Percentiles rank a stretch among this genome's conserved stretches.
Conservation (phyloP, 2,113 vertebrate species). For the Willisornis vidua region DNA sequence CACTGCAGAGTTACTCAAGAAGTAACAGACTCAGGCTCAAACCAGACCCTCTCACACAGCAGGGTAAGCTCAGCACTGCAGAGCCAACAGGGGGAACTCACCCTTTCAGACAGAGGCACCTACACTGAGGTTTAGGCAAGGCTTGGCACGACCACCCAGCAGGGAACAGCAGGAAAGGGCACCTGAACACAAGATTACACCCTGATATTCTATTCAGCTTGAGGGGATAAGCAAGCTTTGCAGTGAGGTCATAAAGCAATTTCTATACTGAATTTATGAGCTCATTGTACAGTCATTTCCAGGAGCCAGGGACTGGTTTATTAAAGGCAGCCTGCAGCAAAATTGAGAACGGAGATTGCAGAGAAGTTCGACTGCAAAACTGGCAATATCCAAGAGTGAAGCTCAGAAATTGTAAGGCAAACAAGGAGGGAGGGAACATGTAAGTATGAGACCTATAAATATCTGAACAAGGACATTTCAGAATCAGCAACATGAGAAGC, state of each 20-base stretch:
- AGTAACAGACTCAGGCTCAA: neutral
- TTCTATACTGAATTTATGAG: slow-evolving; percentile 37
- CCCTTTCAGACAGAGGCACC: neutral
- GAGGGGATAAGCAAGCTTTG: slow-evolving; percentile 15
- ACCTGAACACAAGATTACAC: neutral
- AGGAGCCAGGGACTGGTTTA: slow-evolving; percentile 15
- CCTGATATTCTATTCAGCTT: neutral
- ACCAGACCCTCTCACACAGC: neutral
- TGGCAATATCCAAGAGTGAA: neutral
- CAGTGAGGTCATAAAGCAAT: slow-evolving; percentile 31
- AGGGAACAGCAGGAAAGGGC: neutral
- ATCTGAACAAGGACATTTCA: neutral
- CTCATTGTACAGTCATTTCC: slow-evolving; percentile 36
- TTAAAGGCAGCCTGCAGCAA: slow-evolving; percentile 10
- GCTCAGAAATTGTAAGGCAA: neutral
- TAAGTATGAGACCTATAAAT: neutral
- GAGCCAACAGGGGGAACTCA: neutral
- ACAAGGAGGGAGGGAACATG: neutral
- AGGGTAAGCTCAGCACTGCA: neutral
- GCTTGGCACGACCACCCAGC: neutral
- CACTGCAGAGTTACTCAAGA: neutral
- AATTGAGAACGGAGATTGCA: neutral
- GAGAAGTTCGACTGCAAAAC: neutral
- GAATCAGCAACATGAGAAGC: neutral
- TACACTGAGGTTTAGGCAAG: neutral